A percentile compares a stretch with the other conserved stretches of the same genome.
Conservation (phyloP, 2,888 invertebrate genomes). For the Laothoe populi region DNA sequence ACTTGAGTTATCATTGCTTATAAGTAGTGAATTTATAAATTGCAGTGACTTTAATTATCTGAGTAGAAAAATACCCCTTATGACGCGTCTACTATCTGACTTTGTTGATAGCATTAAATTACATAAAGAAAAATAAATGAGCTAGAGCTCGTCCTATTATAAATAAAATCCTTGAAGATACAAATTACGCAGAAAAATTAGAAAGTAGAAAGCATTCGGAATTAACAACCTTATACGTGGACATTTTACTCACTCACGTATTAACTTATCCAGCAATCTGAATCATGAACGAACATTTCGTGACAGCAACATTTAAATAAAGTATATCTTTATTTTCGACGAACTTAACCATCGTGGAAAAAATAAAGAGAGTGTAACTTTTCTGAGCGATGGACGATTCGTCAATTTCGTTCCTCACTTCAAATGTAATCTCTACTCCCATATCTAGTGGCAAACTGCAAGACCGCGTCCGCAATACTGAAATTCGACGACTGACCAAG, state of each 20-base stretch:
- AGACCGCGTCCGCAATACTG: too few species aligned
- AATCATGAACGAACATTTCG: slow-evolving; percentile 8
- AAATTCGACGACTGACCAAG: too few species aligned
- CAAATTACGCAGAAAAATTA: slow-evolving; percentile 1
- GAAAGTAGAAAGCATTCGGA: slow-evolving; percentile 16
- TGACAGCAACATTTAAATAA: slow-evolving; percentile 2
- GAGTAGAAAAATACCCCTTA: too few species aligned
- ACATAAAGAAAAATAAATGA: not conserved
- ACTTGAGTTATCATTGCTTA: too few species aligned
- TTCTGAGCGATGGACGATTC: not conserved
- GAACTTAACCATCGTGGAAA: not conserved
- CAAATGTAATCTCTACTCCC: too few species aligned
- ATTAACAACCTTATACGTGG: not conserved
- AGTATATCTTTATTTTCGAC: slow-evolving; percentile 6
- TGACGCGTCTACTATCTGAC: too few species aligned
- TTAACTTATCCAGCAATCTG: slow-evolving; percentile 16
- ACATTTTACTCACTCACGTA: slow-evolving; percentile 23
- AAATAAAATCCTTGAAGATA: not conserved
- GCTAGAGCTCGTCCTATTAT: not conserved
- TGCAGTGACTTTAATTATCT: too few species aligned
- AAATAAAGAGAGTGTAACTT: not conserved
- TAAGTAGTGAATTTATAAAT: too few species aligned
- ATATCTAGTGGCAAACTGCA: too few species aligned
- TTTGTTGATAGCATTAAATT: too few species aligned
- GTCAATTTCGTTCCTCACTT: not conserved